phyloP scores from a whole-genome alignment of 2,113 vertebrate species.

The Seriola dumerili region DNA sequence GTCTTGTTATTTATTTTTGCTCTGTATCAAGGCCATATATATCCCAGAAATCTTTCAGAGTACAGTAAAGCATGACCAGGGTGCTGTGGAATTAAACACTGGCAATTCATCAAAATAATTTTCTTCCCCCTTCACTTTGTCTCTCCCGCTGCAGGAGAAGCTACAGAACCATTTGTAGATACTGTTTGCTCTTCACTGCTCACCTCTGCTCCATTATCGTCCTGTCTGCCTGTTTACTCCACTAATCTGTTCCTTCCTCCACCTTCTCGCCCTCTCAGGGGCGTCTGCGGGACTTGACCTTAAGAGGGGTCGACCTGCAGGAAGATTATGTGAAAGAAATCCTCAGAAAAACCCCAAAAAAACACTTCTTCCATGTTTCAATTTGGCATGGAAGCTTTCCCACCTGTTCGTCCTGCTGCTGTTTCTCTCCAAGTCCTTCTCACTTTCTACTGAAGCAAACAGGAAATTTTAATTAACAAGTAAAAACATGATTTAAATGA shows the following conservation, averaged over 20 bases:
- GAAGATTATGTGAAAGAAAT: constrained; percentile 5
- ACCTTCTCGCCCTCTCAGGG: not conserved
- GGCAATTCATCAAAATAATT: constrained; percentile 65
- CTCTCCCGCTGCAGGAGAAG: not conserved
- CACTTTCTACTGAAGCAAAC: not conserved
- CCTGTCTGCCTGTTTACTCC: not conserved
- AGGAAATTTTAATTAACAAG: not conserved
- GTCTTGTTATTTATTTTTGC: constrained; percentile 31
- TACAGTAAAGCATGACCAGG: constrained; percentile 57
- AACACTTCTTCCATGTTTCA: not conserved
- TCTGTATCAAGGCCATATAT: not conserved
- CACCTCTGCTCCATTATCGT: not conserved
- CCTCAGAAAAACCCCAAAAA: not conserved
- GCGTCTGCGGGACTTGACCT: constrained; percentile 23
- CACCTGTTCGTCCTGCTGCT: not conserved
- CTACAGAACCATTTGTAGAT: not conserved
- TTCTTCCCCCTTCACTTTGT: not conserved
- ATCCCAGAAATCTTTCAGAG: constrained; percentile 29
- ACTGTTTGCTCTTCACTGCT: not conserved
- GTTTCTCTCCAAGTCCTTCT: not conserved
- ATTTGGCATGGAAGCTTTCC: not conserved
- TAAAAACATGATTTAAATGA: not conserved
- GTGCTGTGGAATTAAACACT: constrained; percentile 49
- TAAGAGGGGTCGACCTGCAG: not conserved
- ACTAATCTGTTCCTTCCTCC: constrained; percentile 1